Evolutionary conservation across 2,113 vertebrate genomes (phyloP).

Genomic region (Rhea americana): DNA sequence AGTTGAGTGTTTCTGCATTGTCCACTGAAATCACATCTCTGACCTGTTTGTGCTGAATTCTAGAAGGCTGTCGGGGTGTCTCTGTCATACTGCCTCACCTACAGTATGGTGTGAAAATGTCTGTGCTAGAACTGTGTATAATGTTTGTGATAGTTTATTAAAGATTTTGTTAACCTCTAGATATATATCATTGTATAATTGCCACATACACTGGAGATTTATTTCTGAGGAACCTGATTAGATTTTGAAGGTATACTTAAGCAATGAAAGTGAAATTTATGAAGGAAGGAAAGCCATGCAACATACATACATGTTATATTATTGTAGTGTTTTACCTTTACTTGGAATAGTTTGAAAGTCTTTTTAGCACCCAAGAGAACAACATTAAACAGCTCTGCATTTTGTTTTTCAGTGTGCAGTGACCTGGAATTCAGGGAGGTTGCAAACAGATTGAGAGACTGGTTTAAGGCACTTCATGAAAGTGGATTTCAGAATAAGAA

Average conservation of each 20-base stretch:
- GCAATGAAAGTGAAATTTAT: not conserved
- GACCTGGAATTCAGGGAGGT: slow-evolving; percentile 90
- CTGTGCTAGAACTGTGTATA: not conserved
- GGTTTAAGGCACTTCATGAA: slow-evolving; percentile 95
- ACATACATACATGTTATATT: not conserved
- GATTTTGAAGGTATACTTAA: not conserved
- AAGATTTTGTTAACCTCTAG: not conserved
- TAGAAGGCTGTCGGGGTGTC: not conserved
- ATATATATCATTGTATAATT: not conserved
- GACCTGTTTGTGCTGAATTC: not conserved
- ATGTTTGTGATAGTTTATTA: not conserved
- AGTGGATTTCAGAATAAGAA: slow-evolving; percentile 88
- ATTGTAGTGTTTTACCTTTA: not conserved
- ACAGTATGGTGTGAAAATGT: not conserved
- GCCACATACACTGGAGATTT: not conserved
- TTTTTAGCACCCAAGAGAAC: not conserved
- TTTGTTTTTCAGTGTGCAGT: slow-evolving; percentile 84
- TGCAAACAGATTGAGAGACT: slow-evolving; percentile 89
- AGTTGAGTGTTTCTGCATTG: not conserved
- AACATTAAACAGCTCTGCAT: not conserved
- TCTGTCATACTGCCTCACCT: not conserved
- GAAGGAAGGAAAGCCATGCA: not conserved
- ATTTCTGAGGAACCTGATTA: not conserved
- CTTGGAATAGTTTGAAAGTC: not conserved
- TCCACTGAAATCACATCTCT: not conserved